Base-by-base conservation (phyloP, 2,113 vertebrate species). In the Campylomormyrus tamandua region DNA sequence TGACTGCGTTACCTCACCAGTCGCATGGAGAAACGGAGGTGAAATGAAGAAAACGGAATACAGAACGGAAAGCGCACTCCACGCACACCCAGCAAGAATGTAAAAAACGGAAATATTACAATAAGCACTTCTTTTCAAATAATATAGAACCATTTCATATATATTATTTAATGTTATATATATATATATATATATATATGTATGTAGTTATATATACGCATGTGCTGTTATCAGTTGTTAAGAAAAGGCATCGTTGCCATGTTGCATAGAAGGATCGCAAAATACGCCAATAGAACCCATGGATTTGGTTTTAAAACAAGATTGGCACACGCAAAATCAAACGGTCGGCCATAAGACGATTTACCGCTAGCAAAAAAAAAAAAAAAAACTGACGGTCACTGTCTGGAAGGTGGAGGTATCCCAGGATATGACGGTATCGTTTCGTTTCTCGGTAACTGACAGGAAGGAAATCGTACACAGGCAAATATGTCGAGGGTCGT, bases 201-300 rank as follows among this genome's bases (percentile, higher is more conserved):
- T 58, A 62, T 62, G 8, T 66, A 66, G 7, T 27, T 66, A 62
- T 62, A 62, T n/a, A 62, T 62, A 94, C 93, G 95, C 93, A 93
- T 90, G 92, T 93, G 89, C 92, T 94, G 94, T 89, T 92, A 93
- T 62, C 89, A 91, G 92, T 94, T 92, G 96, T 93, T 92, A 95
- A 96, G 91, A 93, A 96, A 93, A 95, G 92, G 93, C 94, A 95
- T 93, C 94, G 92, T 89, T 91, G 91, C 90, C 95, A 94, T 95
- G 96, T 98, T 98, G 98, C 97, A 99, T 99, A 98, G 98, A 97
- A 94, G 52, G 53, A 48, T 66, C 62, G 87, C 58, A 53, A 93
- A 94, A 96, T 93, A 95, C 94, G 96, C 94, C 94, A 93, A 94
- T 92, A 94, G 93, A 95, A 94, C 91, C 92, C 94, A 95, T 94